Evolutionary conservation across 2,113 vertebrate genomes (phyloP), one percentile per base, ranked within the genome.

Genomic region (Centropristis striata): DNA sequence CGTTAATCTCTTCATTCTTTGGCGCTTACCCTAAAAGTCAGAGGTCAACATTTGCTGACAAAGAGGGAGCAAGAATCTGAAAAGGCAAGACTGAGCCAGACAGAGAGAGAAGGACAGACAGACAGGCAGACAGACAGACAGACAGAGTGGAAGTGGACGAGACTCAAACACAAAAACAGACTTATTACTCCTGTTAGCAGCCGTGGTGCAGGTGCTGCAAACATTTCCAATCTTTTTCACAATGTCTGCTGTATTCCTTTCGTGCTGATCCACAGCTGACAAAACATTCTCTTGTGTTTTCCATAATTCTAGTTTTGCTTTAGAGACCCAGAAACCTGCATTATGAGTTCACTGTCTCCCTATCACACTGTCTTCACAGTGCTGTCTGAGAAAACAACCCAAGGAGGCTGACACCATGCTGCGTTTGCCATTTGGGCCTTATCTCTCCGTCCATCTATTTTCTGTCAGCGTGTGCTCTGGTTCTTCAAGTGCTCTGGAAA

Each of bases 211-310:
- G 42, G 28, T 78, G 21, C 8, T 70, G 12, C 44, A 47, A 66
- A 57, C 20, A 36, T 59, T 57, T 63, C 8, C 32, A 46, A 11
- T 28, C 25, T 59, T 23, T 61, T 25, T 70, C 32, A 32, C 8
- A 7, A 2, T 37, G 5, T 25, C 36, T 36, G 49, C 42, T 49
- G 15, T 68, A 37, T 18, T 76, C 3, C 32, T 46, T 68, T 71
- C 60, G 60, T 47, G 67, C 47, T 60, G 50, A 65, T 72, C 25
- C n/a, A 42, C 60, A 86, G 64, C 71, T 80, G 63, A 78, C 27
- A 64, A 59, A 72, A 75, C 2, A 0, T 64, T 23, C 23, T 65
- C 69, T 47, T 60, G 60, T 72, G 51, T 46, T 60, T 75, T 47
- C 36, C 8, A 57, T 54, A 50, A 58, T 13, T 8, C 21, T 15